Evolutionary conservation across 2,888 invertebrate genomes (phyloP).

Genomic region (Cantharis flavilabris): DNA sequence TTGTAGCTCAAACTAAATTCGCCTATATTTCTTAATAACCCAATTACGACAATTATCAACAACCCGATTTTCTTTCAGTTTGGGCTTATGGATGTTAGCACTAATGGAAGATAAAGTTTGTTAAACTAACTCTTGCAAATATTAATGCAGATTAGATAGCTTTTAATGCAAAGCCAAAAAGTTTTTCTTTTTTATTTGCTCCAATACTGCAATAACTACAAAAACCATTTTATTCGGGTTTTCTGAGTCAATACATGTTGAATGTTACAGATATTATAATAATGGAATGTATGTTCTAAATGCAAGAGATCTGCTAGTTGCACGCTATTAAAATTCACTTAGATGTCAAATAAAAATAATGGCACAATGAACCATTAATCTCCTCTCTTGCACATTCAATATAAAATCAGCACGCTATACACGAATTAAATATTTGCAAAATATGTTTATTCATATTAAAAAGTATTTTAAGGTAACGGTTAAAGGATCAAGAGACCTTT

Average conservation of each 20-base stretch:
- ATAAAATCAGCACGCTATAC: not conserved
- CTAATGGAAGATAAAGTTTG: not conserved
- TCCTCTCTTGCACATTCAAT: not conserved
- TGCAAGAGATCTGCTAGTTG: not conserved
- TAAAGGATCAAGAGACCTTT: not conserved
- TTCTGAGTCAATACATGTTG: no score
- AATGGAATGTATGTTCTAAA: not conserved
- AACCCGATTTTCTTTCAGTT: not conserved
- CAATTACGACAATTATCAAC: not conserved
- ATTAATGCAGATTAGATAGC: not conserved
- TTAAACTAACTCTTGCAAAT: not conserved
- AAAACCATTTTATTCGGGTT: no score
- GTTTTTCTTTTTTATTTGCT: not conserved
- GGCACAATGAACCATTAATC: not conserved
- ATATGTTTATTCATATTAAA: not conserved
- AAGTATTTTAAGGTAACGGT: not conserved
- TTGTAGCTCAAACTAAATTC: not conserved
- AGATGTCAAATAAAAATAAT: not conserved
- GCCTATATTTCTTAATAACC: not conserved
- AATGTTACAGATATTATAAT: no score
- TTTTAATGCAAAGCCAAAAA: not conserved
- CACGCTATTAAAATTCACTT: not conserved
- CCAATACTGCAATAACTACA: not conserved
- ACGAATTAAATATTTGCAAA: not conserved
- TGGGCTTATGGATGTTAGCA: not conserved